These are phyloP conservation scores for Oxytorus armatus DNA, from an alignment of 2,888 invertebrate genomes.

Conservation along the genomic window DNA sequence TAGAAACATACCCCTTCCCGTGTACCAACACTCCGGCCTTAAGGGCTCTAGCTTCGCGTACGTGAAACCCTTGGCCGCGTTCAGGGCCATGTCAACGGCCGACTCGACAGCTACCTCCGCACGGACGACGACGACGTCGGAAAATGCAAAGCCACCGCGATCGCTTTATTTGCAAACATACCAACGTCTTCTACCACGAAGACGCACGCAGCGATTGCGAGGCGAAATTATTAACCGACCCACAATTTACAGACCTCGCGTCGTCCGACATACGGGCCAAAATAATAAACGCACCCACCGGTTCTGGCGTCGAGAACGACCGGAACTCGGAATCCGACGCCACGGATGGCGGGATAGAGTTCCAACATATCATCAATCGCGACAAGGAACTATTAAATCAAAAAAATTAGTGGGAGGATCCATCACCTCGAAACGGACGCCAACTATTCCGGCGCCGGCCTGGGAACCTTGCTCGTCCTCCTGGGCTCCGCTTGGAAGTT, in stretches of 20 bases:
- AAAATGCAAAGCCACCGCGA: not conserved
- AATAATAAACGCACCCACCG: not conserved
- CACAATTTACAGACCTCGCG: not conserved
- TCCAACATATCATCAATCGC: not conserved
- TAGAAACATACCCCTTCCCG: constrained; percentile 11
- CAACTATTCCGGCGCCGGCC: not conserved
- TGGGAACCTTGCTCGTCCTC: not conserved
- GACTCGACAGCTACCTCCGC: constrained; percentile 25
- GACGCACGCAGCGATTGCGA: constrained; percentile 9
- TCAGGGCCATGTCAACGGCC: constrained; percentile 20
- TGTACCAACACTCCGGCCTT: not conserved
- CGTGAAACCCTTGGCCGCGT: not conserved
- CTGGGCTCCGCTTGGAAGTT: constrained; percentile 21
- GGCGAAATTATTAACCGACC: not conserved
- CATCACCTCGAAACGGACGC: not conserved
- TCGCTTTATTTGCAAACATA: constrained; percentile 9
- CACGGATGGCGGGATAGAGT: not conserved
- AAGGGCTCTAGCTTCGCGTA: constrained; percentile 10
- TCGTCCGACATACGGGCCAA: not conserved
- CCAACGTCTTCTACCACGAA: constrained; percentile 2
- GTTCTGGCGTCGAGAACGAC: not conserved
- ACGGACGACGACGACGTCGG: not conserved
- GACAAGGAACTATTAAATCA: too few relatives aligned
- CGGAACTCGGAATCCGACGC: not conserved
- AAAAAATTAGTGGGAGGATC: not conserved